Conservation (phyloP, 1,140 invertebrate genomes). For the Chlorops oryzae region DNA sequence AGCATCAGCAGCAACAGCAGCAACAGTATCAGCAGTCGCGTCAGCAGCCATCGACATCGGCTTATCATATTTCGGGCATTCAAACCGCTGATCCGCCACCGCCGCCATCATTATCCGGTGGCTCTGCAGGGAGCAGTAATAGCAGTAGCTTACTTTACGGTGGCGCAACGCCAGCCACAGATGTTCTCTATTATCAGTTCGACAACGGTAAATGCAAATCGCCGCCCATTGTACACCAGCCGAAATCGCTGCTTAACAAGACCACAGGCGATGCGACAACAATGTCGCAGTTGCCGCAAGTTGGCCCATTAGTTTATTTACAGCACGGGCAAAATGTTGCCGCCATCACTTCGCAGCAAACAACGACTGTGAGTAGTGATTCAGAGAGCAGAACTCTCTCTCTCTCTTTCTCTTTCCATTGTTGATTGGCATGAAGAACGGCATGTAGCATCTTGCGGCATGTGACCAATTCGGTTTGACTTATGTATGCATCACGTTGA, state of each 20-base stretch:
- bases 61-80: conserved; percentile 44
- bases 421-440: too few relatives aligned
- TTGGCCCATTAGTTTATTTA: conserved; percentile 43
- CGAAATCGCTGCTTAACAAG: conserved; percentile 24
- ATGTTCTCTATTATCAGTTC: conserved; percentile 47
- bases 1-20: conserved; percentile 12
- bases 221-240: conserved; percentile 39
- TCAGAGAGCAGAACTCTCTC: too few relatives aligned
- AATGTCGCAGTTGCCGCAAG: neutral
- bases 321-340: conserved; percentile 38
- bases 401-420: too few relatives aligned
- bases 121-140: neutral
- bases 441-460: too few relatives aligned
- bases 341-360: conserved; percentile 39
- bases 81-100: conserved; percentile 42
- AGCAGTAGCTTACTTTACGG: conserved; percentile 24
- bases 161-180: conserved; percentile 38
- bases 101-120: conserved; percentile 8
- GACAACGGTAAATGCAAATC: conserved; percentile 30
- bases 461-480: too few relatives aligned
- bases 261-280: conserved; percentile 1
- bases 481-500: too few relatives aligned
- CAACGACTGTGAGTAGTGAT: conserved; percentile 43
- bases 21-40: conserved; percentile 9
- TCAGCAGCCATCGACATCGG: neutral